Evolutionary conservation across 2,888 invertebrate genomes (phyloP).

Genomic region (Eupithecia centaureata): DNA sequence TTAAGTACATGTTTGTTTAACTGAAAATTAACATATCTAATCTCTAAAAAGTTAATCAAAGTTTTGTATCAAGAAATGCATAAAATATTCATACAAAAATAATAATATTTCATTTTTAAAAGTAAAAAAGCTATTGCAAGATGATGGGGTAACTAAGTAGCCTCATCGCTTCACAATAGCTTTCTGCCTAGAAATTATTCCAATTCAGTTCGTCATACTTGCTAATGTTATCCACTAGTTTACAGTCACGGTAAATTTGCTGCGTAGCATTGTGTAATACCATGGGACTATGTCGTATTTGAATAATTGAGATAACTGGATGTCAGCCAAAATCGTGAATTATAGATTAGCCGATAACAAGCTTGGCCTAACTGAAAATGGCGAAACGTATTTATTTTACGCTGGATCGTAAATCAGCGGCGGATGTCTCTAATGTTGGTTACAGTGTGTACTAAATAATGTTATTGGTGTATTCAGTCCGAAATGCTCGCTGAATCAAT

Average conservation of each 20-base stretch:
- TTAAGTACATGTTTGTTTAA: too few species aligned
- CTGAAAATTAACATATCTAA: too few species aligned
- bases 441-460: conserved; percentile 9
- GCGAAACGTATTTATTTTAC: conserved; percentile 21
- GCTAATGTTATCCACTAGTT: not conserved
- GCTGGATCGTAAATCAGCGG: conserved; percentile 26
- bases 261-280: not conserved
- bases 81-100: too few species aligned
- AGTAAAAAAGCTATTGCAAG: too few species aligned
- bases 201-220: not conserved
- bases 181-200: not conserved
- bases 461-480: conserved; percentile 23
- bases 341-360: conserved; percentile 22
- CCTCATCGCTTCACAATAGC: not conserved
- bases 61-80: too few species aligned
- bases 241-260: not conserved
- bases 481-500: conserved; percentile 37
- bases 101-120: too few species aligned
- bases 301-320: conserved; percentile 21
- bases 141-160: too few species aligned
- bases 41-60: too few species aligned
- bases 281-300: not conserved
- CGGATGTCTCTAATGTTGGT: conserved; percentile 23
- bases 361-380: conserved; percentile 24
- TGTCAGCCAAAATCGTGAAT: conserved; percentile 29